phyloP scores from a whole-genome alignment of 2,113 vertebrate genomes.

The Lasiurus cinereus region DNA sequence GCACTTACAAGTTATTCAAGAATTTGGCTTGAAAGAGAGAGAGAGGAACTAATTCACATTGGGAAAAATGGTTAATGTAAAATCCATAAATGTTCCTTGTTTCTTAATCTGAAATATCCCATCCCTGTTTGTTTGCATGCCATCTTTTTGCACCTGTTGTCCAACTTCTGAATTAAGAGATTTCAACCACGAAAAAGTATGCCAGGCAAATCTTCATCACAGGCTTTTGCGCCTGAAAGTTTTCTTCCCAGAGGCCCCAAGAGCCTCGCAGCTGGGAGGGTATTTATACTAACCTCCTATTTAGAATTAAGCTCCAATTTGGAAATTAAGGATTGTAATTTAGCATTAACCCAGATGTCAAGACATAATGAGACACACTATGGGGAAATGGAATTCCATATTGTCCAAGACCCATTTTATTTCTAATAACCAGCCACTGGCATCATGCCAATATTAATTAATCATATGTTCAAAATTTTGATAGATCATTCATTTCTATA shows the following conservation, averaged over 20 bases:
- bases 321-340: constrained; percentile 91
- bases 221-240: constrained; percentile 66
- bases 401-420: constrained; percentile 90
- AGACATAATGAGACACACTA: constrained; percentile 89
- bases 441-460: constrained; percentile 92
- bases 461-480: constrained; percentile 92
- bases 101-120: not conserved
- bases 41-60: not conserved
- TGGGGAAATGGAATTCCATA: constrained; percentile 90
- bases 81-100: not conserved
- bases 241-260: constrained; percentile 77
- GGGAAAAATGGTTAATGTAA: not conserved
- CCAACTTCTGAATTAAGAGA: not conserved
- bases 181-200: not conserved
- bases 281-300: constrained; percentile 89
- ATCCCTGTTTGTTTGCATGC: not conserved
- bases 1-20: not conserved
- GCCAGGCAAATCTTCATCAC: fast-evolving
- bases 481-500: constrained; percentile 96
- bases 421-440: constrained; percentile 91
- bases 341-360: constrained; percentile 90
- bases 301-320: constrained; percentile 90
- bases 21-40: not conserved
- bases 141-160: not conserved
- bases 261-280: constrained; percentile 87